These are phyloP conservation scores for Pluvianellus socialis DNA, from an alignment of 2,113 vertebrate species.

Conservation along the genomic window DNA sequence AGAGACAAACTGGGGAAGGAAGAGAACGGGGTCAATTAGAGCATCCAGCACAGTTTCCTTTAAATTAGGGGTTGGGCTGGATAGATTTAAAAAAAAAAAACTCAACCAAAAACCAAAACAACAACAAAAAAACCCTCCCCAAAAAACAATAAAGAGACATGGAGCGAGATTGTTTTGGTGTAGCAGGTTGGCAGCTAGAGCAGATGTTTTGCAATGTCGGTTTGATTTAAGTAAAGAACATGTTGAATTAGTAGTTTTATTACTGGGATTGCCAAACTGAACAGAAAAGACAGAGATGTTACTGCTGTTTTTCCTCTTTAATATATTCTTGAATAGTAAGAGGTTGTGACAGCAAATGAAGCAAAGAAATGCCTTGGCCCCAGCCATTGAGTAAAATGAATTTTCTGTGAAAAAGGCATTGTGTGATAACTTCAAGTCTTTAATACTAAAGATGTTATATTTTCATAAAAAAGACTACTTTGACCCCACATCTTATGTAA, in stretches of 20 bases:
- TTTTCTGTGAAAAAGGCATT: background rate
- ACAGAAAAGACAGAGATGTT: background rate
- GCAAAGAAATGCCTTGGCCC: background rate
- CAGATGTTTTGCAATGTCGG: background rate
- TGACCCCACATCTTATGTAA: background rate
- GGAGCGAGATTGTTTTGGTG: background rate
- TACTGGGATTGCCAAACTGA: background rate
- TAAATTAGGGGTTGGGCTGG: constrained; percentile 69
- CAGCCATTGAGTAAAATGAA: background rate
- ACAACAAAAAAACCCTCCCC: no score
- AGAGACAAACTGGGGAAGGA: constrained; percentile 72
- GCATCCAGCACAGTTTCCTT: constrained; percentile 71
- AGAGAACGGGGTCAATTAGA: constrained; percentile 68
- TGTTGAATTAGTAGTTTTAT: background rate
- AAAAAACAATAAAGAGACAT: background rate
- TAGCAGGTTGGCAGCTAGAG: background rate
- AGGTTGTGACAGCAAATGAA: background rate
- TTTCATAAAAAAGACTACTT: background rate
- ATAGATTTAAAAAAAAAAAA: background rate
- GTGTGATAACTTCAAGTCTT: background rate
- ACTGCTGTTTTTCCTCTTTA: background rate
- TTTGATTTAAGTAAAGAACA: background rate
- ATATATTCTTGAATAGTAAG: background rate
- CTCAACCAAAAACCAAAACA: no score
- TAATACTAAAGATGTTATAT: background rate